Base-by-base conservation (phyloP, 37 sponge, comb jelly and placozoan genomes). In the Eunapius fragilis region DNA sequence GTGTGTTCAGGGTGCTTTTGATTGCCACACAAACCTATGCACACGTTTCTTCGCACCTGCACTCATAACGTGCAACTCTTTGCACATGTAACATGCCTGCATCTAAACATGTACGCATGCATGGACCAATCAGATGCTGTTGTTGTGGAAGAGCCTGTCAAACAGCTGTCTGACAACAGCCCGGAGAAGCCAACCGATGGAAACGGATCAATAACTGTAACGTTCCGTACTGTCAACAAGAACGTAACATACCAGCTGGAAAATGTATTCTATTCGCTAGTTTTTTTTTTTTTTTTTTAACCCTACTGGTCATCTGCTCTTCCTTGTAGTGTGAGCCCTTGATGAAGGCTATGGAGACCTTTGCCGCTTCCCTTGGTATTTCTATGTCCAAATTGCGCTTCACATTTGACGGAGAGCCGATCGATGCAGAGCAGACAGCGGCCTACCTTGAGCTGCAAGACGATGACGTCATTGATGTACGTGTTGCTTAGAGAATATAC, bases 381-480 rank as follows among this genome's bases (percentile, higher is more conserved):
- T 24, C 86, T 9, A 4, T 69, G 48, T 28, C 73, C 24, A 69
- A 75, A 67, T 24, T 95, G 2, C 77, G 82, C 67, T 92, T 95
- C 68, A 58, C 49, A 0, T 95, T 95, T 90, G 96, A 95, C 34
- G 96, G 96, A 37, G 96, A 95, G 22, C 31, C 70, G 49, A 80
- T 95, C 31, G 9, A 35, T 22, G 78, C 83, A 9, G 37, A 19
- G 0, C 76, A 93, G 72, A 93, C 96, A 25, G 88, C 96, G 2
- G 78, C 84, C 0, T 87, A 88, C 30, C 78, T 95, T 25, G 96
- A 89, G 33, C 33, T 95, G 80, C 94, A 95, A 67, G 87, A 92
- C 71, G 91, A 93, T 35, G 94, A 93, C 78, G 69, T 91, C 3
- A 87, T 95, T 83, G 95, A 95, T 85, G 93, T 87, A 0, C 82